These are phyloP conservation scores for Tokudaia tokunoshimensis DNA, from an alignment of 2,797 vertebrate species.

Conservation along the genomic window DNA sequence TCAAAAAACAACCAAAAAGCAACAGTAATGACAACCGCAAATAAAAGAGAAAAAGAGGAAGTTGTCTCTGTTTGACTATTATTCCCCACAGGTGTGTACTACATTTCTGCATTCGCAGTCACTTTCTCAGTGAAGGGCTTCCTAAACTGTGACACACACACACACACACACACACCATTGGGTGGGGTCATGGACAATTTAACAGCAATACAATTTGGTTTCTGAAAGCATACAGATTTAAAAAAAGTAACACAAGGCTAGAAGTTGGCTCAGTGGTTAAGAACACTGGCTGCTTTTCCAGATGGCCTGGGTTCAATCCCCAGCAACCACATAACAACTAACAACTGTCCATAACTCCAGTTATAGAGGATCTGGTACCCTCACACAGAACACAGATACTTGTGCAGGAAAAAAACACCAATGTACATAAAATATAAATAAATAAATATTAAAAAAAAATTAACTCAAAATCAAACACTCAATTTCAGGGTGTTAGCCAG, in stretches of 20 bases:
- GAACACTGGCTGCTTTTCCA: background rate
- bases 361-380: background rate
- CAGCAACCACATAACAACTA: background rate
- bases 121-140: background rate
- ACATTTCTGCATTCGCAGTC: background rate
- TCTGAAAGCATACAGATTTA: background rate
- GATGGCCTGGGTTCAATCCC: background rate
- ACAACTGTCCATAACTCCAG: background rate
- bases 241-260: background rate
- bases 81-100: background rate
- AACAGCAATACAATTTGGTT: background rate
- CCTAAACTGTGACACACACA: background rate
- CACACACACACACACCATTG: background rate
- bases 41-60: background rate
- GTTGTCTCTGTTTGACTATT: background rate
- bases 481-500: no score
- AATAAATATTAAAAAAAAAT: background rate
- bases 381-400: background rate
- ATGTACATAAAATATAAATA: background rate
- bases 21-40: background rate
- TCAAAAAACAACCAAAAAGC: background rate
- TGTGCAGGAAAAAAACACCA: background rate
- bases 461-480: no score
- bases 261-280: background rate
- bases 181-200: background rate